Evolutionary conservation across 2,888 invertebrate species (phyloP).

Genomic region (Hydrotaea cyrtoneurina): DNA sequence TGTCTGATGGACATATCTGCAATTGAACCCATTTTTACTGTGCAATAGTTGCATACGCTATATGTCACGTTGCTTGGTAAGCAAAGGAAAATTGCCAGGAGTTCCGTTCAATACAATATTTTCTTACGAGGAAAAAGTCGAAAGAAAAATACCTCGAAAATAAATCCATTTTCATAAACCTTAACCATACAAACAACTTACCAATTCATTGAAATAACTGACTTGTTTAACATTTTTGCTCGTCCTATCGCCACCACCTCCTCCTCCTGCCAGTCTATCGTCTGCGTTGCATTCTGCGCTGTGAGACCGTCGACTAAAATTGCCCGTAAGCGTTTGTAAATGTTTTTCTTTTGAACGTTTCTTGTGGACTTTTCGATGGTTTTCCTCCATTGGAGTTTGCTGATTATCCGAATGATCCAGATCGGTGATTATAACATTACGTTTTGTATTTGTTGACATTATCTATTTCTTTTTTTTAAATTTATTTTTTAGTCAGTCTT

Average conservation of each 20-base stretch:
- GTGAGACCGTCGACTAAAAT: conserved; percentile 76
- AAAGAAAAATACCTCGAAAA: no score
- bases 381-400: conserved; percentile 40
- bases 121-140: no score
- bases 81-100: no score
- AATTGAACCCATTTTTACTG: no score
- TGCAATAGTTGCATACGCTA: no score
- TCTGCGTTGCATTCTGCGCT: conserved; percentile 74
- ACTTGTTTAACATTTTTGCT: conserved; percentile 62
- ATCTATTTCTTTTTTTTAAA: conserved; percentile 15
- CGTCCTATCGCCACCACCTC: conserved; percentile 55
- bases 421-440: conserved; percentile 75
- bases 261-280: conserved; percentile 27
- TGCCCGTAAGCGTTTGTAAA: conserved; percentile 75
- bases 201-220: conserved; percentile 75
- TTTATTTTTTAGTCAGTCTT: background rate
- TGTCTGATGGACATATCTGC: no score
- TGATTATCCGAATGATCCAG: conserved; percentile 74
- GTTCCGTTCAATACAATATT: no score
- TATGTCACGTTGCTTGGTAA: no score
- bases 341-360: conserved; percentile 63
- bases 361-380: conserved; percentile 55
- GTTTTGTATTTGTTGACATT: conserved; percentile 65
- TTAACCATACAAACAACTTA: no score
- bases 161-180: no score